Evolutionary conservation across 2,113 vertebrate genomes (phyloP).

Genomic region (Neogale vison): DNA sequence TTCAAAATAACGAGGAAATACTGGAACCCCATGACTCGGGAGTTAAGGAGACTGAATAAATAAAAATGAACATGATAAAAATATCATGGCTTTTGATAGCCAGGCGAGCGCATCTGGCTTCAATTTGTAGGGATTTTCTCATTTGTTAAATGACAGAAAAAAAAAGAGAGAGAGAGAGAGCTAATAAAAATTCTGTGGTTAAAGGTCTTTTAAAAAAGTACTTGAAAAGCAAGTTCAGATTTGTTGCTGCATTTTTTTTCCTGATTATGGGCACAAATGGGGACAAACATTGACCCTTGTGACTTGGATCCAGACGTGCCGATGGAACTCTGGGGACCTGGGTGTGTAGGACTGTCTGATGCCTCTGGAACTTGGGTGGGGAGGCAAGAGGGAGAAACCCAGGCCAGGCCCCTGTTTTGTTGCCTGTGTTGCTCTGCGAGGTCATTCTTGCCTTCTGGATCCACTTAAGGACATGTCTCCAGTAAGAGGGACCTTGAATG

Average conservation of each 20-base stretch:
- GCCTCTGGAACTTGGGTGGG: not conserved
- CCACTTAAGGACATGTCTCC: not conserved
- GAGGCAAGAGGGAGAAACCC: not conserved
- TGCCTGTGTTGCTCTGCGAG: not conserved
- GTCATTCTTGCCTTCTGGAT: not conserved
- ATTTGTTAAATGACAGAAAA: slow-evolving; percentile 57
- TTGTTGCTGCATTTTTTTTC: slow-evolving; percentile 60
- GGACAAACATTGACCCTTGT: slow-evolving; percentile 25
- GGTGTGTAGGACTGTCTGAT: not conserved
- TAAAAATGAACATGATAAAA: slow-evolving; percentile 58
- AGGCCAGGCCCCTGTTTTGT: not conserved
- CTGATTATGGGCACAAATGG: slow-evolving; percentile 63
- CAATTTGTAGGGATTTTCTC: slow-evolving; percentile 74
- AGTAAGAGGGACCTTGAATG: not conserved
- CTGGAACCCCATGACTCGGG: slow-evolving; percentile 36
- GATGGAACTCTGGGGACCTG: not conserved
- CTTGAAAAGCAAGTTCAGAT: slow-evolving; percentile 50
- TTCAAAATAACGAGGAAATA: slow-evolving; percentile 41
- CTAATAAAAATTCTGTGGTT: slow-evolving; percentile 73
- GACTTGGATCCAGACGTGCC: not conserved
- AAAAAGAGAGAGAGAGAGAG: not conserved
- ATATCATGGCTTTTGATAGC: slow-evolving; percentile 45
- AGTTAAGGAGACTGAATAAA: slow-evolving; percentile 46
- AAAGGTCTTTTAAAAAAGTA: slow-evolving; percentile 70
- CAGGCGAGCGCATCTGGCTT: slow-evolving; percentile 67